Conservation (phyloP, 2,888 invertebrate genomes). For the Zeuzera pyrina region DNA sequence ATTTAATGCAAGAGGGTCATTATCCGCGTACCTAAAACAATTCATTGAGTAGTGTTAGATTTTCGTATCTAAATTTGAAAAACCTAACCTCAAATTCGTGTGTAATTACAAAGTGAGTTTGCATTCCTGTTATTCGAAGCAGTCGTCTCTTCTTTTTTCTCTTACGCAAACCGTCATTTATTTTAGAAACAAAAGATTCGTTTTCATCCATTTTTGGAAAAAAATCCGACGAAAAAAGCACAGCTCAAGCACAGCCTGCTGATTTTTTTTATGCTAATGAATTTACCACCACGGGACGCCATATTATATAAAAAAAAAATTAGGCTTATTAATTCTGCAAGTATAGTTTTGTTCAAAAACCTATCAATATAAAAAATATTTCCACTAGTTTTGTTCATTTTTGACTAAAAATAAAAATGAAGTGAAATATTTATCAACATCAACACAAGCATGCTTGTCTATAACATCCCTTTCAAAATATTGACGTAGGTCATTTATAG, state of each 20-base stretch:
- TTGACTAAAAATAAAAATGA: background rate
- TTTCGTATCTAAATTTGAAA: too few relatives aligned
- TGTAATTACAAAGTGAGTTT: background rate
- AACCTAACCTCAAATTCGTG: background rate
- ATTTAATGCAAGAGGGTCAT: conserved; percentile 1
- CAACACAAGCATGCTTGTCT: too few relatives aligned
- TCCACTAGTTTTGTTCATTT: background rate
- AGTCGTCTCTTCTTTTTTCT: background rate
- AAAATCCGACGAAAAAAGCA: background rate
- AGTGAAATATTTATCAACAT: background rate
- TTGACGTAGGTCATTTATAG: too few relatives aligned
- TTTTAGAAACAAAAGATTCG: background rate
- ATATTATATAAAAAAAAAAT: background rate
- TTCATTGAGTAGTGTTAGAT: too few relatives aligned
- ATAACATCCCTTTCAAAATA: too few relatives aligned
- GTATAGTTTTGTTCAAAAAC: background rate
- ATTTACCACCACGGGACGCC: background rate
- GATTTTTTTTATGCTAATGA: background rate
- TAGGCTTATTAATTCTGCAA: background rate
- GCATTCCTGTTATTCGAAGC: background rate
- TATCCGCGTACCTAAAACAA: conserved; percentile 2
- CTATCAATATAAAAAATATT: background rate
- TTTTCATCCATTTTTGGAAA: background rate
- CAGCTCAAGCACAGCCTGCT: background rate
- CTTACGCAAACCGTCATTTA: background rate